Base-by-base conservation (phyloP, 2,888 invertebrate genomes). In the Agriopis aurantiaria region DNA sequence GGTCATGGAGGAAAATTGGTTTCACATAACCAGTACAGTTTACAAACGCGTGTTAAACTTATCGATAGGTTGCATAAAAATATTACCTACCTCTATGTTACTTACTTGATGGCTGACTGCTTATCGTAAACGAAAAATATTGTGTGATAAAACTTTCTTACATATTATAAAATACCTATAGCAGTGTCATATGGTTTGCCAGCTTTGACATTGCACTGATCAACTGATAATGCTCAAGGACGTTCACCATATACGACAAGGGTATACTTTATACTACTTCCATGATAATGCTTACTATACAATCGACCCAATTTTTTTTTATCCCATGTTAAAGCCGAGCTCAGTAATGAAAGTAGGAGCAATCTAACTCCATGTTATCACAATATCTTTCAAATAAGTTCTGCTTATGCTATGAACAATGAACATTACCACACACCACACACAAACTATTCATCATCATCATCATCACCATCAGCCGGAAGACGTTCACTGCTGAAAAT, bases 61-160 rank as follows among this genome's bases (percentile, higher is more conserved):
- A 59, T 60, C 66, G 40, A 12, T 11, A 43, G 57, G 43, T 56
- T 57, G 23, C 12, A 57, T 65, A 40, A 41, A 46, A 56, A 56
- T 56, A 6, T 57, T 43, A 57, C 33, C 33, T 33, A 33, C 33
- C 33, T 33, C 33, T 33, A 33, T 4, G 33, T 57, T 43, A 43
- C 41, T 0, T 56, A 41, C 43, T 57, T 10, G 56, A 1, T 57
- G 48, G 43, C 45, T 46, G 58, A 33, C 12, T 23, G 33, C 48
- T 33, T 60, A 60, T 48, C 43, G 56, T 57, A 57, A 57, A 57
- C 43, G 56, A 10, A 57, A 57, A 43, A 57, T 43, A 43, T 41
- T 43, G 43, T 43, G 17, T 43, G 14, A 43, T 56, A 17, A 53
- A 53, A 10, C 12, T 53, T 43, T 43, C 41, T 0, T 41, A n/a